Percentiles rank a stretch among this genome's conserved stretches.
These are phyloP conservation scores for Campylomormyrus numenius DNA, from an alignment of 2,113 vertebrate genomes.

Conservation along the genomic window DNA sequence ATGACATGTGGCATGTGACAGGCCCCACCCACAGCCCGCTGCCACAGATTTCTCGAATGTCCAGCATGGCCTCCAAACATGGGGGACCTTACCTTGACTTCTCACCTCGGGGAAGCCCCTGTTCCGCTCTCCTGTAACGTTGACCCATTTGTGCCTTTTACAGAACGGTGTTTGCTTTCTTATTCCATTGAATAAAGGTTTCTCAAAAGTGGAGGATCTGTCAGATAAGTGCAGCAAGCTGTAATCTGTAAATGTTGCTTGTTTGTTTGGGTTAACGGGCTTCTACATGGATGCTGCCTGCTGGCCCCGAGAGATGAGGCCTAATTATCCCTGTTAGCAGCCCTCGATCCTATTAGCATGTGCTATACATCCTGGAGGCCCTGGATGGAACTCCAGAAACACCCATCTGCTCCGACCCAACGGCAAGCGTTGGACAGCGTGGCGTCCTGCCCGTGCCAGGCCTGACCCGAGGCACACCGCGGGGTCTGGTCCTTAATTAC, in stretches of 20 bases:
- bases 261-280: neutral
- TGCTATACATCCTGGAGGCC: neutral
- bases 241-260: neutral
- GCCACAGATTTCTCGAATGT: conserved; percentile 42
- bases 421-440: conserved; percentile 20
- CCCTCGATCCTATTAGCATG: neutral
- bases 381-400: neutral
- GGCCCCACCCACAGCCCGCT: neutral
- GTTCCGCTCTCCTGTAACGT: neutral
- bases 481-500: conserved; percentile 46
- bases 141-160: neutral
- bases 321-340: neutral
- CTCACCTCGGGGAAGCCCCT: neutral
- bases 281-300: neutral
- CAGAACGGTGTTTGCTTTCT: neutral
- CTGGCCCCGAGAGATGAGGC: neutral
- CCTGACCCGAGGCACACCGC: conserved; percentile 25
- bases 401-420: conserved; percentile 29
- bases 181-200: neutral
- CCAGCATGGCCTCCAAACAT: conserved; percentile 19
- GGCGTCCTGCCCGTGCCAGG: neutral
- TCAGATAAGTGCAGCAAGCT: neutral
- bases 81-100: neutral
- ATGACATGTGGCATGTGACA: neutral
- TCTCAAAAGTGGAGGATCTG: neutral